A percentile compares a stretch with the other conserved stretches of the same genome.
These are phyloP conservation scores for Thaumetopoea pityocampa DNA, from an alignment of 1,140 invertebrate genomes.

Conservation along the genomic window DNA sequence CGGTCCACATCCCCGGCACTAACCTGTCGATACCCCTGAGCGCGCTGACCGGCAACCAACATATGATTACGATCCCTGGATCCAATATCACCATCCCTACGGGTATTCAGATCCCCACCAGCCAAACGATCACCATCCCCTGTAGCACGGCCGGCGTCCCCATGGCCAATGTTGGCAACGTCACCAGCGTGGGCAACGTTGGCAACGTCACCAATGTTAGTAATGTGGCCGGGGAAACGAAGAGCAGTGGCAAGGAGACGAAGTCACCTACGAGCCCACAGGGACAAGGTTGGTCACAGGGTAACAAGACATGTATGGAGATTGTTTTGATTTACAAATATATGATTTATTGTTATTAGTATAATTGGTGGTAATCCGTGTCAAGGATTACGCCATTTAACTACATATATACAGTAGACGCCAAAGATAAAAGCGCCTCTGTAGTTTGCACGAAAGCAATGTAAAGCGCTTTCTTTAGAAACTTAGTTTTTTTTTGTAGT, in stretches of 20 bases:
- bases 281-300: constrained; percentile 43
- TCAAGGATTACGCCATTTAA: too few species aligned
- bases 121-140: constrained; percentile 42
- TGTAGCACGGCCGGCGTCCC: constrained; percentile 30
- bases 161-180: constrained; percentile 20
- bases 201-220: constrained; percentile 17
- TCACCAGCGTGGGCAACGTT: constrained; percentile 10
- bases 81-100: constrained; percentile 74
- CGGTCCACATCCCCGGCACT: constrained; percentile 70
- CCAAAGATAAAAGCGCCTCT: too few species aligned
- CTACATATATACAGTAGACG: too few species aligned
- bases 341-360: not conserved
- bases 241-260: constrained; percentile 27
- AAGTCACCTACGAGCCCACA: constrained; percentile 29
- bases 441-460: too few species aligned
- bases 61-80: constrained; percentile 70
- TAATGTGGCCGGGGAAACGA: constrained; percentile 8
- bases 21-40: constrained; percentile 78
- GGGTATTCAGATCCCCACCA: constrained; percentile 47
- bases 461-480: too few species aligned
- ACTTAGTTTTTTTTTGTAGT: too few species aligned
- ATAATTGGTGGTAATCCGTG: not conserved
- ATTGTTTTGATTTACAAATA: constrained; percentile 17
- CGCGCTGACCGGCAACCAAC: too few species aligned
- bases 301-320: constrained; percentile 12